A percentile compares a stretch with the other conserved stretches of the same genome.
These are phyloP conservation scores for Ochropleura plecta DNA, from an alignment of 2,888 invertebrate species.

Conservation along the genomic window DNA sequence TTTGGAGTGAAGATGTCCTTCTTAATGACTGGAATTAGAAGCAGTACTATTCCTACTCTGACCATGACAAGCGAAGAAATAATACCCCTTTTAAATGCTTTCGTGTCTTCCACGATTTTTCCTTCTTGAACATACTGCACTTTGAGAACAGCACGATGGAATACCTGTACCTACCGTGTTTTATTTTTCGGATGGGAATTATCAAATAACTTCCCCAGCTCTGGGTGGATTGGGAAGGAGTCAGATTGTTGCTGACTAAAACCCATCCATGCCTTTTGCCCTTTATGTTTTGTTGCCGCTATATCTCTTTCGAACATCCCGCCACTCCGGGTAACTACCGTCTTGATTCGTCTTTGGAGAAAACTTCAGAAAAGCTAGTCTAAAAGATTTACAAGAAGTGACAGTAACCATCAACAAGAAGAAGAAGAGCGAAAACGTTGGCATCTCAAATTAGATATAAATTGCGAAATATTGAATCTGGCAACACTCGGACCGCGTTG, in stretches of 20 bases:
- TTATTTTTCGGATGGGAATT: too few relatives aligned
- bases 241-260: too few relatives aligned
- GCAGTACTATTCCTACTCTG: neutral
- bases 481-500: conserved; percentile 80
- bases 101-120: neutral
- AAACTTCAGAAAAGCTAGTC: neutral
- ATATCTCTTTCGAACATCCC: too few relatives aligned
- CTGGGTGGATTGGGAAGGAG: too few relatives aligned
- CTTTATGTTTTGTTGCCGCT: too few relatives aligned
- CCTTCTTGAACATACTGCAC: neutral
- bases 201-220: too few relatives aligned
- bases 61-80: conserved; percentile 20
- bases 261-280: too few relatives aligned
- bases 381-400: neutral
- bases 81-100: neutral
- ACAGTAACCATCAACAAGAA: conserved; percentile 30
- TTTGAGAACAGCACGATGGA: neutral
- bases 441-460: conserved; percentile 80
- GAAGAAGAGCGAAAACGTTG: conserved; percentile 38
- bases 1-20: conserved; percentile 26
- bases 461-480: conserved; percentile 87
- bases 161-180: neutral
- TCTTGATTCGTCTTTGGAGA: neutral
- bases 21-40: conserved; percentile 31
- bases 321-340: too few relatives aligned